These are phyloP conservation scores for Barnardius zonarius DNA, from an alignment of 2,113 vertebrate species.

Conservation along the genomic window DNA sequence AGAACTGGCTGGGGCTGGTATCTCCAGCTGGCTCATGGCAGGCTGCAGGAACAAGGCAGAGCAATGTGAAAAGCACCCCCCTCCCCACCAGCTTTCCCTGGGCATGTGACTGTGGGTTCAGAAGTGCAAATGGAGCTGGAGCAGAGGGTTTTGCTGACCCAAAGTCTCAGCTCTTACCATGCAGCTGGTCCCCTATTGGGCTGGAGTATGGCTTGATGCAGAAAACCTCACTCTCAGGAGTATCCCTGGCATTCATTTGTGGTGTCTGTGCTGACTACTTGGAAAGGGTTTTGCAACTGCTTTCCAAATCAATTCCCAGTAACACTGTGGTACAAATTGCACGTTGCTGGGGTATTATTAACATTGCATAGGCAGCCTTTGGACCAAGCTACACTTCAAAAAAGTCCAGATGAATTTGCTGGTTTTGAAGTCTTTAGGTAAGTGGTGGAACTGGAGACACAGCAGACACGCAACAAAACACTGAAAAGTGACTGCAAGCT, in stretches of 20 bases:
- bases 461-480: background rate
- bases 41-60: background rate
- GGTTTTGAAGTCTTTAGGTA: background rate
- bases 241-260: background rate
- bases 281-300: background rate
- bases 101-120: rapidly evolving
- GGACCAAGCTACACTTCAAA: background rate
- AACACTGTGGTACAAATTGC: background rate
- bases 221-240: background rate
- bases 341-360: background rate
- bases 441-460: background rate
- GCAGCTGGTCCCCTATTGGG: background rate
- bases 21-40: background rate
- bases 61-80: rapidly evolving
- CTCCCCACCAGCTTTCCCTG: background rate
- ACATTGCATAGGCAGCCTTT: background rate
- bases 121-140: background rate
- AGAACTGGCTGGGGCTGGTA: background rate
- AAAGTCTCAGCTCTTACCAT: background rate
- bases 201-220: background rate
- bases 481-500: background rate
- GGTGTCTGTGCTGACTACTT: background rate
- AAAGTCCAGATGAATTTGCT: background rate
- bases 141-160: background rate
- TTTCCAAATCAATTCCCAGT: background rate